These are phyloP conservation scores for Misgurnus mizolepis DNA, from an alignment of 2,113 vertebrate species.

Conservation along the genomic window DNA sequence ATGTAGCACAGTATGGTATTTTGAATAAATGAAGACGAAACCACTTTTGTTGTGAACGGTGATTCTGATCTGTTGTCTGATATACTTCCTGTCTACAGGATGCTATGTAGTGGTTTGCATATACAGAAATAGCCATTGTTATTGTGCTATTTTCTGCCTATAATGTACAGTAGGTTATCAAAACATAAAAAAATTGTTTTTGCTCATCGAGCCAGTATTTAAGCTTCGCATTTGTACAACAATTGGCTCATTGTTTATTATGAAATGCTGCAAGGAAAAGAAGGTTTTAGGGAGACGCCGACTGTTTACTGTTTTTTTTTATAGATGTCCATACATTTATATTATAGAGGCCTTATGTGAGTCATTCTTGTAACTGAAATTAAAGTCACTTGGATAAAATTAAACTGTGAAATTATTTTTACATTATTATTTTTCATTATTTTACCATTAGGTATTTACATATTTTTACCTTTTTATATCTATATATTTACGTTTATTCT, in stretches of 20 bases:
- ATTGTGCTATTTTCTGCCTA: constrained; percentile 8
- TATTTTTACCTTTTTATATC: no score
- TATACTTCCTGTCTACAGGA: background rate
- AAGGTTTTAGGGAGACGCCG: background rate
- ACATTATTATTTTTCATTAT: no score
- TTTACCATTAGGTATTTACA: no score
- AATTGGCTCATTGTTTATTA: background rate
- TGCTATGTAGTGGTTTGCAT: constrained; percentile 45
- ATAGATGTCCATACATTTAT: no score
- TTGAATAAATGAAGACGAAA: background rate
- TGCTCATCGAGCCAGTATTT: background rate
- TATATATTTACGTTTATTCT: no score
- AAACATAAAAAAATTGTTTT: constrained; percentile 10
- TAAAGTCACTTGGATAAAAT: no score
- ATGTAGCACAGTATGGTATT: background rate
- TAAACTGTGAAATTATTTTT: no score
- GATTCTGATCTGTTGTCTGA: constrained; percentile 19
- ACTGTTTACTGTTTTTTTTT: no score
- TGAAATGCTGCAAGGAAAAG: background rate
- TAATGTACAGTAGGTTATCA: background rate
- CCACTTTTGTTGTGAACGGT: background rate
- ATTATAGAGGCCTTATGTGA: no score
- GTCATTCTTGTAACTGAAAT: no score
- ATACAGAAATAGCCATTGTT: constrained; percentile 32
- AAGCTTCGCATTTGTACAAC: no score